A percentile compares a stretch with the other conserved stretches of the same genome.
Conservation (phyloP, 2,888 invertebrate species). For the Rotaria sp. region DNA sequence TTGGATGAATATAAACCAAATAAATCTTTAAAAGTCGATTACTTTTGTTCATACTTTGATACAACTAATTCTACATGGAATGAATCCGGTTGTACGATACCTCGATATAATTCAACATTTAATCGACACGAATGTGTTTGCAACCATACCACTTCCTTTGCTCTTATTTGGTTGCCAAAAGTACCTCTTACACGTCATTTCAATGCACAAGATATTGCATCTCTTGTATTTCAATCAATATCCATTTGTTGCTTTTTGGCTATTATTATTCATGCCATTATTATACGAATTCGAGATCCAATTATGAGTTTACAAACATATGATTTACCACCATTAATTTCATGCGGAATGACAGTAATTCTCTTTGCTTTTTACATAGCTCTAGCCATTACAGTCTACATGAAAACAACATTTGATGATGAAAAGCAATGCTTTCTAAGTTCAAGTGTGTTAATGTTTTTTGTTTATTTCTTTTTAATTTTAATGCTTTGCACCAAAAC, state of each 20-base stretch:
- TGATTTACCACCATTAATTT: neutral
- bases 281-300: neutral
- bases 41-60: neutral
- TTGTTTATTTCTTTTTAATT: no score
- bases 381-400: neutral
- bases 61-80: neutral
- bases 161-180: neutral
- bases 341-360: neutral
- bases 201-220: neutral
- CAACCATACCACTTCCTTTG: neutral
- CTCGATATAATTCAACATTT: neutral
- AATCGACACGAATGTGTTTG: neutral
- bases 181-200: neutral
- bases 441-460: no score
- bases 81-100: neutral
- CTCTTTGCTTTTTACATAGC: neutral
- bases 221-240: no score
- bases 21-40: neutral
- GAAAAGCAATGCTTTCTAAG: no score
- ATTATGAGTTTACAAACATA: neutral
- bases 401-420: neutral
- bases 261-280: neutral
- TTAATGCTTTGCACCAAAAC: no score
- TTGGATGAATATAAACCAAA: neutral
- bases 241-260: no score